phyloP scores from a whole-genome alignment of 23 tunicate genomes.

The Clavelina lepadiformis region DNA sequence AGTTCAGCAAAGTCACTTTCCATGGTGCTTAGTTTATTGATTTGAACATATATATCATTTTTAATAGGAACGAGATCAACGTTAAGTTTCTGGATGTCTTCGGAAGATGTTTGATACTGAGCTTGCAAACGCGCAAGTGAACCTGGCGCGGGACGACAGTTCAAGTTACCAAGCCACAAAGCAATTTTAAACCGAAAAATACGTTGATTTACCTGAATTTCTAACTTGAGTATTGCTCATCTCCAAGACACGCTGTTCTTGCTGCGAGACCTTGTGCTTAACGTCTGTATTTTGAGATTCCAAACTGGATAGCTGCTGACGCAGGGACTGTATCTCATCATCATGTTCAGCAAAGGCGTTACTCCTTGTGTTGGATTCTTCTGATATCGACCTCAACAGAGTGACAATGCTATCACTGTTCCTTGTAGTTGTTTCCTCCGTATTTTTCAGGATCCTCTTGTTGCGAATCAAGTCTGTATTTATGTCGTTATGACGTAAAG shows the following conservation, averaged over 20 bases:
- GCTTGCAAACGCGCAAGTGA: background rate
- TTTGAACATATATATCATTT: background rate
- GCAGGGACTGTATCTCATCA: constrained; percentile 7
- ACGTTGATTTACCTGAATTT: constrained; percentile 10
- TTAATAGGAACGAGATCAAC: background rate
- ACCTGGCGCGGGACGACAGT: constrained; percentile 9
- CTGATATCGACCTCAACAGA: constrained; percentile 3
- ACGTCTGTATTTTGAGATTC: background rate
- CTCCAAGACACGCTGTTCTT: constrained; percentile 6
- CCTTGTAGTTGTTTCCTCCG: background rate
- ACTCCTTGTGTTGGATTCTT: constrained; percentile 16
- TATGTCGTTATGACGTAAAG: constrained; percentile 24
- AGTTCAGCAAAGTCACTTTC: background rate
- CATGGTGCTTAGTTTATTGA: constrained; percentile 11
- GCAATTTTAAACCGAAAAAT: constrained; percentile 1
- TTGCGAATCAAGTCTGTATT: constrained; percentile 10
- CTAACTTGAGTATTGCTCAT: constrained; percentile 11
- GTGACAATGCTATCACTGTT: constrained; percentile 7
- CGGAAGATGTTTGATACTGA: background rate
- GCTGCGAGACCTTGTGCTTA: background rate
- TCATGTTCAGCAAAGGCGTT: background rate
- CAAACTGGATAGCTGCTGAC: constrained; percentile 1
- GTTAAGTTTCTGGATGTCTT: constrained; percentile 1
- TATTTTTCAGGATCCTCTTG: constrained; percentile 12
- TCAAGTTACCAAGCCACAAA: too few relatives aligned